Evolutionary conservation across 2,888 invertebrate genomes (phyloP), one percentile per base, ranked within the genome.

Genomic region (Melolontha melolontha): DNA sequence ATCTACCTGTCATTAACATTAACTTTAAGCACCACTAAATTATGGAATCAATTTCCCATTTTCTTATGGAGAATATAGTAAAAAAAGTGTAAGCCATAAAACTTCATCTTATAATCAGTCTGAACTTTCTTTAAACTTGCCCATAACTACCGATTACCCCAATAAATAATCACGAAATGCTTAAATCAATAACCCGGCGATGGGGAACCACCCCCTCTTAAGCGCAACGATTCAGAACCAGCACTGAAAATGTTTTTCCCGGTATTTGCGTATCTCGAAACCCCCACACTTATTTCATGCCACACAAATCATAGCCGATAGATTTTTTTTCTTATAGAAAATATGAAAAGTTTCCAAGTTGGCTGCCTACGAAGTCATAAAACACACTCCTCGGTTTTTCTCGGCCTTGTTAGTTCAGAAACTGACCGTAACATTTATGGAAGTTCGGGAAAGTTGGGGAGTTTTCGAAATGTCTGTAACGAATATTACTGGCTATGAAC

Each of bases 341-440:
- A 75, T 75, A 75, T 73, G 74, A 76, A 76, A 76, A 76, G 69
- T 76, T 76, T 69, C 66, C 64, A 69, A 75, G 71, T 74, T 72
- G 72, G 72, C 70, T 68, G 74, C 73, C 73, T 74, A 70, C 73
- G 68, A 72, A 70, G 73, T 75, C 75, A 72, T 76, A 76, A 76
- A 76, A 75, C 75, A 76, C 75, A 76, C 76, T 72, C 76, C 73
- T 73, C 69, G 69, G 68, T 69, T 64, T 67, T 59, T 70, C 67
- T 70, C 68, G 69, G 69, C 68, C 54, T 59, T 65, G 66, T 66
- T 68, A 66, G 68, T 68, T 68, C 68, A 47, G 68, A 72, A 75
- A 75, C 75, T 77, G 77, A 77, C 77, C 77, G 75, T 75, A 77
- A 76, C 77, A 75, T 76, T 77, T 77, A 76, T 75, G 70, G 73